Percentiles rank a stretch among this genome's conserved stretches.
Conservation (phyloP, 1,140 invertebrate species). For the Dreissena rostriformis region DNA sequence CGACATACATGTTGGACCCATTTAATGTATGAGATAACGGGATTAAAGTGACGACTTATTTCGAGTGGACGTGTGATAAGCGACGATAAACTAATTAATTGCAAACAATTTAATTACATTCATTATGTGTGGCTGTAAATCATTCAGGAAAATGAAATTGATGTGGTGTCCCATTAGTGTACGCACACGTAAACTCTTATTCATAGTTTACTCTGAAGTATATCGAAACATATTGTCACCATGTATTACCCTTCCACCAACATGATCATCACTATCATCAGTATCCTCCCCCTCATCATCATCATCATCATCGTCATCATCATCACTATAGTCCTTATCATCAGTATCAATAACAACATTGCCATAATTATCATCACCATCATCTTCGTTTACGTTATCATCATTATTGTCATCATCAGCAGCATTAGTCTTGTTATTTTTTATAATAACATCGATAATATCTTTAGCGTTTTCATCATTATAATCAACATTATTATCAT, state of each 20-base stretch:
- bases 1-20: too few species aligned
- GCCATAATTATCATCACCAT: background rate
- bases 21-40: too few species aligned
- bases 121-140: too few species aligned
- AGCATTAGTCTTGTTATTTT: background rate
- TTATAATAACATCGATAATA: background rate
- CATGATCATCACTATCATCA: conserved; percentile 1
- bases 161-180: too few species aligned
- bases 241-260: background rate
- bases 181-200: too few species aligned
- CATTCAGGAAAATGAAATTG: too few species aligned
- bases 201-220: too few species aligned
- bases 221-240: too few species aligned
- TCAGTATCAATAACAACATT: background rate
- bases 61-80: too few species aligned
- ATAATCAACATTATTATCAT: background rate
- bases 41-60: too few species aligned
- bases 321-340: background rate
- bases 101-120: too few species aligned
- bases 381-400: background rate
- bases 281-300: background rate
- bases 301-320: background rate
- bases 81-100: too few species aligned
- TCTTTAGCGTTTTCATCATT: background rate
- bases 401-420: background rate